A percentile compares a stretch with the other conserved stretches of the same genome.
These are phyloP conservation scores for Argopecten irradians DNA, from an alignment of 1,140 invertebrate species.

Conservation along the genomic window DNA sequence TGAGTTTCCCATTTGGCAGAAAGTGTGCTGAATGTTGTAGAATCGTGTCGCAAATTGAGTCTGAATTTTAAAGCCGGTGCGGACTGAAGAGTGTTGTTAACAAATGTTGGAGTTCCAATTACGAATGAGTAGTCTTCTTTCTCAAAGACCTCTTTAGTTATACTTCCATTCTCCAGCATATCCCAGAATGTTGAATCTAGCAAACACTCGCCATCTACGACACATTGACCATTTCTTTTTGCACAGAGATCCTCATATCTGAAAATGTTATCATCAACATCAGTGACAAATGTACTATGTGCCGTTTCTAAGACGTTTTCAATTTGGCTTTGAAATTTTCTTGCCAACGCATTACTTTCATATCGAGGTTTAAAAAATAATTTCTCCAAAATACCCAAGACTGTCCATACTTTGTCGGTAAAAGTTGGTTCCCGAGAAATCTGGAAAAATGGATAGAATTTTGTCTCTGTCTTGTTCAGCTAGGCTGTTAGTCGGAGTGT, in stretches of 20 bases:
- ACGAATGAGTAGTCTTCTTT: neutral
- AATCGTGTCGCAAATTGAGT: neutral
- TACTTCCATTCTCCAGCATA: neutral
- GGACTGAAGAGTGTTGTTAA: neutral
- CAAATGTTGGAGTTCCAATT: neutral
- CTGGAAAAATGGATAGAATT: neutral
- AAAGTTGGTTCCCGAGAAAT: neutral
- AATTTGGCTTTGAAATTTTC: neutral
- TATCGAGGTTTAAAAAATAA: neutral
- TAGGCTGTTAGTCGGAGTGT: slow-evolving; percentile 15
- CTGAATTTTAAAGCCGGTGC: neutral
- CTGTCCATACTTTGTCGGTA: neutral
- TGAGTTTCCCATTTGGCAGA: neutral
- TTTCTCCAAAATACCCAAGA: slow-evolving; percentile 16
- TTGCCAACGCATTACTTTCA: neutral
- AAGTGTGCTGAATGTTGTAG: neutral
- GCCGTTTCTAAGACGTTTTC: neutral
- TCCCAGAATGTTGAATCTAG: neutral
- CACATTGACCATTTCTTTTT: neutral
- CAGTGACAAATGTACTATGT: neutral
- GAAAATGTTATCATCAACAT: neutral
- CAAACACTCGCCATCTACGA: neutral
- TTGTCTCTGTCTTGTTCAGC: neutral
- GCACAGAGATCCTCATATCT: neutral
- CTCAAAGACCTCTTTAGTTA: neutral